Base-by-base conservation (phyloP, 2,113 vertebrate genomes). In the Pogona vitticeps region DNA sequence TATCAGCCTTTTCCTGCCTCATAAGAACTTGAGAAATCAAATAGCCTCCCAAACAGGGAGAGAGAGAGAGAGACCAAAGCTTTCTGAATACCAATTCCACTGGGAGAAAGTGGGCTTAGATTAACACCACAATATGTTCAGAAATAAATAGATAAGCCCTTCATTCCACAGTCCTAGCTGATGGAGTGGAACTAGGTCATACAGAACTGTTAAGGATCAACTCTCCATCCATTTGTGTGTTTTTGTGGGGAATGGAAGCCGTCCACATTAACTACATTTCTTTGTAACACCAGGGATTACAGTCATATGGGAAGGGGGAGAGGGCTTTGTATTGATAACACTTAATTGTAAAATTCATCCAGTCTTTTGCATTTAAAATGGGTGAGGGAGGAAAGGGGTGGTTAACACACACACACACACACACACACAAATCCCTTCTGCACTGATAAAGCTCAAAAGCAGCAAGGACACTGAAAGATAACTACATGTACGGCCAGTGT, bases 21-120 rank as follows among this genome's bases (percentile, higher is more conserved):
- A 92, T 92, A 86, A 90, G 90, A 94, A 91, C 92, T 90, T 87
- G 83, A 82, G 88, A 94, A 95, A 96, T 95, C 93, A 95, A 95
- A 91, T 93, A 93, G 90, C 90, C 92, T 96, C 46, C 95, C n/a
- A n/a, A 90, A 52, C 46, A 94, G 93, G 93, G 92, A 93, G 91
- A 36, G 10, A 90, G 80, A 93, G 92, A 93, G 91, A 36, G 10
- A 90, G 80, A 92, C 91, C 82, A 42, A 81, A 87, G 90, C 82
- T 84, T 92, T 90, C 87, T 87, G 86, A 92, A 94, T 72, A 92
- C 85, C 88, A 76, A 94, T 78, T 93, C 94, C 92, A 61, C 38
- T 7, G 90, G 92, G 95, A 93, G 91, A 92, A 84, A 42, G 70
- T 67, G 70, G 83, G 91, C 89, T 89, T 91, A 94, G 95, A 97